These are phyloP conservation scores for Ficedula albicollis DNA, from an alignment of 2,797 vertebrate genomes.

Conservation along the genomic window DNA sequence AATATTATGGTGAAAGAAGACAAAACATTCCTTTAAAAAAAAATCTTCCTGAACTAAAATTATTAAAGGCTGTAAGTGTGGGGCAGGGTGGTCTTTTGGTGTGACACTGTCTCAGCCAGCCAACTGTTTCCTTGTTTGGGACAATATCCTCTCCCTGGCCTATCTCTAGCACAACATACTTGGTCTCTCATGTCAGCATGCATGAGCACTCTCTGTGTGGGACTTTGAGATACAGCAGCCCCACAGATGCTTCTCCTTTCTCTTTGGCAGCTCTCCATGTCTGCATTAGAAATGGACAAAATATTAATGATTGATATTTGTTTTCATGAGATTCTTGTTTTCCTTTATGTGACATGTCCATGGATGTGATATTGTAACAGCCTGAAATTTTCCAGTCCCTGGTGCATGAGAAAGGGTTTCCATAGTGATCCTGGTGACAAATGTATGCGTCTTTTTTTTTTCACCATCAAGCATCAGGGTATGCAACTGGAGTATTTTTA, in stretches of 20 bases:
- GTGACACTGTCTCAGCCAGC: not conserved
- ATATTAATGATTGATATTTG: not conserved
- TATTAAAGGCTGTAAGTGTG: not conserved
- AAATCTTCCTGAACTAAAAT: not conserved
- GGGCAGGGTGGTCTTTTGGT: not conserved
- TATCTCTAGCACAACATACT: not conserved
- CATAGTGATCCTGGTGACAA: not conserved
- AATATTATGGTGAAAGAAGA: not conserved
- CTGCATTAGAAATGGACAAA: not conserved
- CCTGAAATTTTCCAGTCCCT: conserved; percentile 2
- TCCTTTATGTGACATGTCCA: not conserved
- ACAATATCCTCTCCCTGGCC: not conserved
- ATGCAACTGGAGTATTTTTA: not conserved
- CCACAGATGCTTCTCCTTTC: conserved; percentile 5
- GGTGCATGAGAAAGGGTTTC: not conserved
- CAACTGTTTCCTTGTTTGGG: not conserved
- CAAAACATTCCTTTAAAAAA: not conserved
- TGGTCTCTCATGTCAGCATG: not conserved
- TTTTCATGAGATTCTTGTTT: not conserved
- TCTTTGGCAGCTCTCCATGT: not conserved
- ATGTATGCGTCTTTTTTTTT: not conserved
- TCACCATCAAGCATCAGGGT: not conserved
- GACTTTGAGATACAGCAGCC: not conserved
- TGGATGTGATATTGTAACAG: not conserved
- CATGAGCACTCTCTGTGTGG: not conserved